Evolutionary conservation across 1,140 invertebrate species (phyloP), one percentile per base, ranked within the genome.

Genomic region (Aradophagus sp.): DNA sequence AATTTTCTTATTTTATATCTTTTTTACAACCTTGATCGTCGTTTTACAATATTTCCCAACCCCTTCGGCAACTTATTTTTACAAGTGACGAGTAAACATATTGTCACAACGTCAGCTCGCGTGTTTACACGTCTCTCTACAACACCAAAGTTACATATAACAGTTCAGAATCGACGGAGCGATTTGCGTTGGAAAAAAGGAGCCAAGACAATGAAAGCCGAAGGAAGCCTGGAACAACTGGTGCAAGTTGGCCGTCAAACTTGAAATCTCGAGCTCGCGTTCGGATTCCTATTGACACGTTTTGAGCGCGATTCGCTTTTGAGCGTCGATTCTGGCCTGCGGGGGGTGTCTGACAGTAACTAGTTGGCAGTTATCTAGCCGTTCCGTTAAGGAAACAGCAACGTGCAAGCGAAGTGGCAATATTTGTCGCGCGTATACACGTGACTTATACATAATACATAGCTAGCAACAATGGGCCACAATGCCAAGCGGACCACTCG

Each of bases 391-490:
- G 69, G 61, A 62, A 66, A 62, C 61, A 36, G 55, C 50, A n/a
- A 34, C 56, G 55, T 62, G 50, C 56, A 50, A 44, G 53, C 34
- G 34, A 55, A 72, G 61, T 66, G 42, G 53, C 61, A 65, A 65
- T 65, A 71, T 71, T 71, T 71, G 68, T 71, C 47, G 58, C 45
- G 44, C 17, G 55, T 26, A 58, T 52, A 62, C 39, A 58, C 44
- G 47, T 71, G 48, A 72, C 68, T 72, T 72, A 66, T 66, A 56
- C 53, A 72, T 72, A 66, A 72, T 72, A 66, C 69, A 66, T 72
- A 38, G n/a, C 26, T 27, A 27, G 23, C 27, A 62, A 72, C 69
- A 72, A 72, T 66, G 36, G 69, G 6, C 34, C 10, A 31, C 55
- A 6, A 44, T 38, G 50, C 44, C 17, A 45, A 50, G 47, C 27